Base-by-base conservation (phyloP, 1,140 invertebrate genomes). In the Gyrodactylus salaris region DNA sequence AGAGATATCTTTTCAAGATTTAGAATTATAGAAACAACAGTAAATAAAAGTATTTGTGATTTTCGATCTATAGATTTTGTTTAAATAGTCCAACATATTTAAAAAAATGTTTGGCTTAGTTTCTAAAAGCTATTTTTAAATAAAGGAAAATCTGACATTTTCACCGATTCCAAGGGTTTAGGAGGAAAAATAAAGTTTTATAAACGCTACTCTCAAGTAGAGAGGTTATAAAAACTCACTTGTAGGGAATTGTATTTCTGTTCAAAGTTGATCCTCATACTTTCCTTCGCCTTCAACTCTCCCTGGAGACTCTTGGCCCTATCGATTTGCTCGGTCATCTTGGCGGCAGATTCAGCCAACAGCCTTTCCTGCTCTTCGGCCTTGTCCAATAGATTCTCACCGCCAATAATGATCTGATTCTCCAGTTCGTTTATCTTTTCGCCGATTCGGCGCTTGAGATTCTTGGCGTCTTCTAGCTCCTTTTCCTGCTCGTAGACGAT, bases 381-480 rank as follows among this genome's bases (percentile, higher is more conserved):
- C 79, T 96, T 97, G 79, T 97, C 92, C 74, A 98, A 83, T 7
- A 99, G 84, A 83, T 99, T 98, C 81, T 96, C 94, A 2, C 94
- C 95, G 0, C 95, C 95, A 7, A 97, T 88, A 23, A 98, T 85
- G 72, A 99, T 92, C 79, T 94, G 91, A 74, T 89, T 90, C 79
- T 97, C 90, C 70, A 99, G 84, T 23, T 87, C 86, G 75, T 87
- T 85, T 73, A 98, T 84, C 79, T 94, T 92, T 75, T 89, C 85
- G 75, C 87, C 85, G 1, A 97, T 79, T 27, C 78, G 77, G 74
- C 83, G 80, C 69, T 85, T 83, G 75, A 86, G 85, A 68, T 81
- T 80, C 74, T 84, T 79, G 72, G 82, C 82, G 78, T 82, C 81
- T 74, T 81, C 80, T 21, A 85, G 78, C 77, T 85, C 83, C 23